A percentile compares a stretch with the other conserved stretches of the same genome.
Evolutionary conservation across 53 echinoderm and acorn worm species (phyloP).

Genomic region (Patiria pectinifera): DNA sequence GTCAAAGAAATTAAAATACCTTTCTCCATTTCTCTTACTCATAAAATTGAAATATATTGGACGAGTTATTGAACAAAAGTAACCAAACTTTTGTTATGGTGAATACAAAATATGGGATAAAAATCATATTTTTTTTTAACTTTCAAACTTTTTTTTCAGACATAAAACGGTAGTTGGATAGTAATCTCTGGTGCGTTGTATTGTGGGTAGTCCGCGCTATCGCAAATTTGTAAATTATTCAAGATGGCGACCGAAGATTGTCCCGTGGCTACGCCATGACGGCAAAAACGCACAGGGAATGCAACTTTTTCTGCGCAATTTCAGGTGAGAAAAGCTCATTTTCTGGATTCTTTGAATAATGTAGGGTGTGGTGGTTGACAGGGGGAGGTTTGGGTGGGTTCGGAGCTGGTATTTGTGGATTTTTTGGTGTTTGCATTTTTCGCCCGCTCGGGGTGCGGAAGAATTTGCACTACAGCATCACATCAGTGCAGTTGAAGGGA

Average conservation of each 20-base stretch:
- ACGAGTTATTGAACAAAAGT: neutral
- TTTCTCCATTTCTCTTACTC: neutral
- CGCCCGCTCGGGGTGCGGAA: neutral
- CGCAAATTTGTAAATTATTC: conserved; percentile 14
- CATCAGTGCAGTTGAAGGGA: neutral
- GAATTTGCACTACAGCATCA: neutral
- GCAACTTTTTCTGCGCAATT: neutral
- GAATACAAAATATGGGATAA: neutral
- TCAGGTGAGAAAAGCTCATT: neutral
- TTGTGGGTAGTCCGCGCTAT: neutral
- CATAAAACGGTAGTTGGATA: neutral
- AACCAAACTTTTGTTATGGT: neutral
- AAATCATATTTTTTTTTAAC: neutral
- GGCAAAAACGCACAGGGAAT: neutral
- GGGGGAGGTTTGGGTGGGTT: neutral
- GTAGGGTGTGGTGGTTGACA: neutral
- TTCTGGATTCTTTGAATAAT: neutral
- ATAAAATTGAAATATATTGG: neutral
- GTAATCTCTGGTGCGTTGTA: no score
- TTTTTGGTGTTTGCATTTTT: neutral
- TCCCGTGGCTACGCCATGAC: neutral
- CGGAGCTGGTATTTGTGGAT: neutral
- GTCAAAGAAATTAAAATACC: neutral
- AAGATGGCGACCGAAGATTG: conserved; percentile 38
- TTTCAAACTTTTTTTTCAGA: neutral